These are phyloP conservation scores for Byasa hedistus DNA, from an alignment of 2,888 invertebrate genomes.

Conservation along the genomic window DNA sequence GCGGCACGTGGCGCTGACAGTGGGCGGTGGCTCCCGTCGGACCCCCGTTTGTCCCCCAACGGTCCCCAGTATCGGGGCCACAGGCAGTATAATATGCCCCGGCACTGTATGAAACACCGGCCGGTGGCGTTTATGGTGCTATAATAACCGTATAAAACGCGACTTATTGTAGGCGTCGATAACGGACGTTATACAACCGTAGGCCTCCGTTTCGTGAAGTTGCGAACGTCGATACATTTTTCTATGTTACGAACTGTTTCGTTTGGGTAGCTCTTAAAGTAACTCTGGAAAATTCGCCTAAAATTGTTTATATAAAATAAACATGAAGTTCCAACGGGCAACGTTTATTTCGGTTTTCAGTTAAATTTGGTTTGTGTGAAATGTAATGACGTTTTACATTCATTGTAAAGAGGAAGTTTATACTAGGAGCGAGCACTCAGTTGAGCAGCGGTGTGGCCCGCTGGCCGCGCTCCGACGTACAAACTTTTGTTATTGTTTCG, in stretches of 20 bases:
- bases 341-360: constrained; percentile 6
- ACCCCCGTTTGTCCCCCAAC: constrained; percentile 35
- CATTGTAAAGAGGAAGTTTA: constrained; percentile 72
- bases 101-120: constrained; percentile 77
- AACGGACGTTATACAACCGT: constrained; percentile 72
- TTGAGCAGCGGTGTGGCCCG: constrained; percentile 66
- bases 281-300: constrained; percentile 12
- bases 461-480: constrained; percentile 62
- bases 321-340: constrained; percentile 22
- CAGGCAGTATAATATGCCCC: constrained; percentile 75
- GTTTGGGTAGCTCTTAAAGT: constrained; percentile 24
- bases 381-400: constrained; percentile 64
- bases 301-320: constrained; percentile 36
- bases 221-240: constrained; percentile 48
- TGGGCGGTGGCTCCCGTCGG: constrained; percentile 49
- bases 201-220: constrained; percentile 59
- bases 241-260: constrained; percentile 35
- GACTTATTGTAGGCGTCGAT: constrained; percentile 79
- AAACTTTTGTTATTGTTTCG: constrained; percentile 78
- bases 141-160: constrained; percentile 80
- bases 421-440: constrained; percentile 73
- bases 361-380: constrained; percentile 51
- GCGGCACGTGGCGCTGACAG: constrained; percentile 73
- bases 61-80: constrained; percentile 56
- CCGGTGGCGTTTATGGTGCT: constrained; percentile 79